These are phyloP conservation scores for Pelosia muscerda DNA, from an alignment of 2,888 invertebrate species.

Conservation along the genomic window DNA sequence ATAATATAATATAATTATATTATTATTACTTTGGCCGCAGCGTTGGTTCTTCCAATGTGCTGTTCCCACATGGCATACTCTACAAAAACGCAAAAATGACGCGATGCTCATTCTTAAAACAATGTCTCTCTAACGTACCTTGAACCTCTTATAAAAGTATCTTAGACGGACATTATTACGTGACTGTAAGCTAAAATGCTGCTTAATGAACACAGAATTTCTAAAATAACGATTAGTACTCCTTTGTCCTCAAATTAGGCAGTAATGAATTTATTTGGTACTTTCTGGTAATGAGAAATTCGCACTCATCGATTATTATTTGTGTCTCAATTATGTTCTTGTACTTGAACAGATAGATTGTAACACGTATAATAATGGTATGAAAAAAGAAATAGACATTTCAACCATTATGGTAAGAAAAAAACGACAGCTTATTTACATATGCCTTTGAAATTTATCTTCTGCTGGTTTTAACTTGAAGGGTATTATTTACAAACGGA, in stretches of 20 bases:
- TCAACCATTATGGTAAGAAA: not conserved
- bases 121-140: not conserved
- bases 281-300: conserved; percentile 5
- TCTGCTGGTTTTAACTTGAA: conserved; percentile 1
- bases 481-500: not conserved
- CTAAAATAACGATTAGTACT: not conserved
- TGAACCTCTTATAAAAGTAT: not conserved
- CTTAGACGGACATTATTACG: not conserved
- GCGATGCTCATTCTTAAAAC: not conserved
- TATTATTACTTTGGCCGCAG: too few relatives aligned
- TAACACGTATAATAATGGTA: not conserved
- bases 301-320: not conserved
- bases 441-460: not conserved
- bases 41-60: too few relatives aligned
- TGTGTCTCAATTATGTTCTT: not conserved
- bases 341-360: not conserved
- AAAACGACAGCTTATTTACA: not conserved
- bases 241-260: not conserved
- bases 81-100: too few relatives aligned
- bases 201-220: not conserved
- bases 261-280: not conserved
- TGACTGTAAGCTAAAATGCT: not conserved
- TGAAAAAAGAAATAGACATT: not conserved
- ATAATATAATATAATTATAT: too few relatives aligned
- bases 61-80: too few relatives aligned